Evolutionary conservation across 2,113 vertebrate species (phyloP).

Genomic region (Oncorhynchus masou): DNA sequence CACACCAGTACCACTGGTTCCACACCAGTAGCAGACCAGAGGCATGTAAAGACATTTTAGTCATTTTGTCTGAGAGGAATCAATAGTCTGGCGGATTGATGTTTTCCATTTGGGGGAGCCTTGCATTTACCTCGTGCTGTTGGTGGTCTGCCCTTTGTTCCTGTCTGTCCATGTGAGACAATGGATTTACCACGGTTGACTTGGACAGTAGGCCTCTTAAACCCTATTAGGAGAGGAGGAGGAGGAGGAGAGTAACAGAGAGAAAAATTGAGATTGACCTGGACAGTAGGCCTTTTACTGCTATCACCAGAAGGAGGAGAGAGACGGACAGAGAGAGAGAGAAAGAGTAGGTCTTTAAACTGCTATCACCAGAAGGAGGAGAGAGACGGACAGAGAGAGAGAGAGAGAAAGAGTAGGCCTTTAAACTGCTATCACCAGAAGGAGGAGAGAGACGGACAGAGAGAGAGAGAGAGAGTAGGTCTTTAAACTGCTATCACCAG

Average conservation of each 20-base stretch:
- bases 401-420: neutral
- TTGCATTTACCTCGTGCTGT: conserved; percentile 5
- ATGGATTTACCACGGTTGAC: conserved; percentile 28
- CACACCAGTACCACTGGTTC: neutral
- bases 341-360: neutral
- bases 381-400: neutral
- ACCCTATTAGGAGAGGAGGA: conserved; percentile 6
- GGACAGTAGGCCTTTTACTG: neutral
- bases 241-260: neutral
- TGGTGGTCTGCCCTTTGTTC: conserved; percentile 23
- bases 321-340: neutral
- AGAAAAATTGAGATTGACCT: conserved; percentile 7
- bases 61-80: conserved; percentile 40
- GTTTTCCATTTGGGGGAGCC: conserved; percentile 27
- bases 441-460: neutral
- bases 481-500: too few species aligned
- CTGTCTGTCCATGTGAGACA: conserved; percentile 29
- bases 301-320: neutral
- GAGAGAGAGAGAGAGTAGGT: too few species aligned
- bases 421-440: neutral
- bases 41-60: conserved; percentile 13
- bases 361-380: neutral
- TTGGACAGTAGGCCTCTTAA: conserved; percentile 28
- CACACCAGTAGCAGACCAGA: conserved; percentile 26
- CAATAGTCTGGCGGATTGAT: conserved; percentile 39